Base-by-base conservation (phyloP, 2,113 vertebrate species). In the Ameiurus melas region DNA sequence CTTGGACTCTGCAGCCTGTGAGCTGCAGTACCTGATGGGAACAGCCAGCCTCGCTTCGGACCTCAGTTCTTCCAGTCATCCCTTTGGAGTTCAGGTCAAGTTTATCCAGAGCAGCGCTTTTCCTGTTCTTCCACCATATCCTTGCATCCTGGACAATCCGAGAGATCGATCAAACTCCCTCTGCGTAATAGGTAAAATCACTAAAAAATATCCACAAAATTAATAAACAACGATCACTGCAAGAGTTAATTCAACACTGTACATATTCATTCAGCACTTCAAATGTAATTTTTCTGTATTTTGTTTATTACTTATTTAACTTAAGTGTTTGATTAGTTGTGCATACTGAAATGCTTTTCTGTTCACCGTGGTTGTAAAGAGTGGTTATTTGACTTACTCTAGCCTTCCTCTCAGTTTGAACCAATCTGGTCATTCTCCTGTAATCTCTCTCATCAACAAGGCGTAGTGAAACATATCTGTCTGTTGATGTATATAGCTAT, bases 111-210 rank as follows among this genome's bases (percentile, higher is more conserved):
- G 55, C 79, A 58, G 55, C 58, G 0, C 79, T 58, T 36, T 81
- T 81, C 55, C 79, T 13, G 3, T 81, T 81, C 79, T 81, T 81
- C 79, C n/a, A 58, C n/a, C 30, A 58, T 51, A 51, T 51, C 30
- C 79, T 13, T 60, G 79, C 79, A 58, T 81, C n/a, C 30, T 81
- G 77, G 77, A 79, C 47, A 30, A n/a, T 14, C 43, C 51, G 17
- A 36, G 16, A 80, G 78, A 81, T 33, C 79, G 58, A 81, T 30
- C 55, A 5, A 58, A 58, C 33, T 12, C 79, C 3, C 30, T 13
- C 53, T 36, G 79, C 53, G 1, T 57, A 10, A 81, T 81, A 58
- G 55, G 55, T 78, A 51, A 25, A 12, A 43, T 4, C 22, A 43
- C 6, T 57, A 7, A 80, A 4, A n/a, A 55, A 33, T 19, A 75